These are phyloP conservation scores for Notothenia coriiceps DNA, from an alignment of 2,113 vertebrate genomes.

Conservation along the genomic window DNA sequence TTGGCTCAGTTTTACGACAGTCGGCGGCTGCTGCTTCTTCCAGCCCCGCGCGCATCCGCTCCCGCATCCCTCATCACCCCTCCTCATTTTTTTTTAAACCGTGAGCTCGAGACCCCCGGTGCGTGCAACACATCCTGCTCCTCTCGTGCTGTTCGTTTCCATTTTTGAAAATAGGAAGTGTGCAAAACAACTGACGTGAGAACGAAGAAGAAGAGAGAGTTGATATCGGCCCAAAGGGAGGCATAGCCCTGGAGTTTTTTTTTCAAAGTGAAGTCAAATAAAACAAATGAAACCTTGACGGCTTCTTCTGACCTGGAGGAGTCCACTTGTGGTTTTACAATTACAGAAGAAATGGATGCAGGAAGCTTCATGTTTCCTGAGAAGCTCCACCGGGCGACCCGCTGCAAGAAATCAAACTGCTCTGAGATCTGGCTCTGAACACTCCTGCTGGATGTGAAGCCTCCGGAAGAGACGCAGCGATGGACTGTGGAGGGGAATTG, in stretches of 20 bases:
- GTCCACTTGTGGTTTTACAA: conserved; percentile 47
- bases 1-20: conserved; percentile 86
- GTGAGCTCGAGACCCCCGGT: conserved; percentile 63
- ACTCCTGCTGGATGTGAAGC: conserved; percentile 34
- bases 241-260: conserved; percentile 5
- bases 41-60: conserved; percentile 39
- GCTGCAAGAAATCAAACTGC: conserved; percentile 21
- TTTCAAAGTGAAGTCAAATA: conserved; percentile 25
- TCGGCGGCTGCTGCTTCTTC: conserved; percentile 76
- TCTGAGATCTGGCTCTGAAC: conserved; percentile 27
- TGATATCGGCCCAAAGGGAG: conserved; percentile 39
- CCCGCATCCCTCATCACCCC: conserved; percentile 58
- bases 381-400: conserved; percentile 33
- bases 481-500: background rate
- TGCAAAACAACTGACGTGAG: conserved; percentile 68
- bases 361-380: conserved; percentile 16
- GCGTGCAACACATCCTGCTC: conserved; percentile 74
- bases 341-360: conserved; percentile 37
- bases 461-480: conserved; percentile 25
- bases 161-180: conserved; percentile 71
- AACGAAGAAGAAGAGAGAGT: conserved; percentile 15
- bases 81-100: background rate
- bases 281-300: conserved; percentile 44
- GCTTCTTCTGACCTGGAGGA: background rate
- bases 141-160: conserved; percentile 82